Evolutionary conservation across 2,797 vertebrate species (phyloP).

Genomic region (Notolabrus celidotus): DNA sequence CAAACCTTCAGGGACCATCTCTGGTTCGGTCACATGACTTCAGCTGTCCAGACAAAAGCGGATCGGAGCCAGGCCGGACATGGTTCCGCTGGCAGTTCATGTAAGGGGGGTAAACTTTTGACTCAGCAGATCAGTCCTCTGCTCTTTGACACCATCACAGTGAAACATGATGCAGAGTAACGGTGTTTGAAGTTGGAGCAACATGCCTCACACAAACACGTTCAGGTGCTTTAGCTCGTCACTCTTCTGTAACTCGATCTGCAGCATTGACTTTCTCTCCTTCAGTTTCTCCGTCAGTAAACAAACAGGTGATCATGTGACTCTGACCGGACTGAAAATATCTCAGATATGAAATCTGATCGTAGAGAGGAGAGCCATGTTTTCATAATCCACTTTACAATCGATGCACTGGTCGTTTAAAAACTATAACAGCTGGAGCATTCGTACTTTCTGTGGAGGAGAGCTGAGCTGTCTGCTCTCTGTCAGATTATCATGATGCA

Average conservation of each 20-base stretch:
- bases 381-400: not conserved
- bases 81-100: too few relatives aligned
- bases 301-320: constrained; percentile 10
- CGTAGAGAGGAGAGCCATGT: not conserved
- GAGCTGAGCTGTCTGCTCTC: not conserved
- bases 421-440: not conserved
- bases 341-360: constrained; percentile 15
- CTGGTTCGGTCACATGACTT: too few relatives aligned
- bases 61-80: too few relatives aligned
- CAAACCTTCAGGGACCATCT: constrained; percentile 15
- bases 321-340: constrained; percentile 14
- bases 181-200: constrained; percentile 20
- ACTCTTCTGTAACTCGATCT: constrained; percentile 29
- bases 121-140: not conserved
- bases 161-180: not conserved
- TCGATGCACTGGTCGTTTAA: not conserved
- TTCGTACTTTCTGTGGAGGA: not conserved
- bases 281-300: constrained; percentile 9
- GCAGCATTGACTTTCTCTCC: constrained; percentile 22
- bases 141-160: not conserved
- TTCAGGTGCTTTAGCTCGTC: constrained; percentile 7
- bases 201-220: constrained; percentile 10
- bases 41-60: too few relatives aligned
- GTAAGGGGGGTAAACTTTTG: not conserved
- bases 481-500: too few relatives aligned